A percentile compares a stretch with the other conserved stretches of the same genome.
Conservation (phyloP, 1,140 invertebrate genomes). For the Atopsyche davidsoni region DNA sequence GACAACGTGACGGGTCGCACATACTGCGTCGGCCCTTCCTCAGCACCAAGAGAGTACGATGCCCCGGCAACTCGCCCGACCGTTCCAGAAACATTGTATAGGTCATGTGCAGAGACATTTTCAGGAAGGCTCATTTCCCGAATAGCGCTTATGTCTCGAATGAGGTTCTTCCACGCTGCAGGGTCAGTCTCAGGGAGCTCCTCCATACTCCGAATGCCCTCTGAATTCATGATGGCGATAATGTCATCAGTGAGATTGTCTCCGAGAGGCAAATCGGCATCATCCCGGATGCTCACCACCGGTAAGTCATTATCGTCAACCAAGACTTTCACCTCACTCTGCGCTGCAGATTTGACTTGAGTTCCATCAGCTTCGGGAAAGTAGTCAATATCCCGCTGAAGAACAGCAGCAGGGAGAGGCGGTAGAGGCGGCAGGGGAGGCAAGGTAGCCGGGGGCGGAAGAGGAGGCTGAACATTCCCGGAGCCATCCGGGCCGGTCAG, state of each 20-base stretch:
- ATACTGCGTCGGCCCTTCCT: conserved; percentile 40
- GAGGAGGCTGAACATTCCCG: conserved; percentile 33
- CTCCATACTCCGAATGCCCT: conserved; percentile 44
- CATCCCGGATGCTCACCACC: conserved; percentile 46
- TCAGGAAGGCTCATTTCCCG: conserved; percentile 41
- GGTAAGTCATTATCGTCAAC: conserved; percentile 43
- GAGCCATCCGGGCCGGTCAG: conserved; percentile 29
- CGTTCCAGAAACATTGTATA: conserved; percentile 35
- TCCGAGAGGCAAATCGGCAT: conserved; percentile 39
- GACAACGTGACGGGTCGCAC: conserved; percentile 35
- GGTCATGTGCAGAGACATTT: conserved; percentile 35
- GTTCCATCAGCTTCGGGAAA: conserved; percentile 39
- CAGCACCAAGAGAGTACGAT: conserved; percentile 35
- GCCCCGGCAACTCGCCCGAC: conserved; percentile 29
- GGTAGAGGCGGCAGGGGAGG: conserved; percentile 34
- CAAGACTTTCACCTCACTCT: conserved; percentile 41
- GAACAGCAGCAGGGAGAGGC: conserved; percentile 32
- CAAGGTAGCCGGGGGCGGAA: conserved; percentile 21
- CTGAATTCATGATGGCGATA: conserved; percentile 46
- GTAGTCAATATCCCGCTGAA: conserved; percentile 30
- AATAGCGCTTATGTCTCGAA: conserved; percentile 43
- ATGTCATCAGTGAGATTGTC: conserved; percentile 46
- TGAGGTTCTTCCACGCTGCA: conserved; percentile 46
- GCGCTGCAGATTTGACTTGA: conserved; percentile 38
- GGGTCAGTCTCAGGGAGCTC: conserved; percentile 39